Evolutionary conservation across 2,797 vertebrate species (phyloP), one percentile per base, ranked within the genome.

Genomic region (Neopelma chrysocephalum): DNA sequence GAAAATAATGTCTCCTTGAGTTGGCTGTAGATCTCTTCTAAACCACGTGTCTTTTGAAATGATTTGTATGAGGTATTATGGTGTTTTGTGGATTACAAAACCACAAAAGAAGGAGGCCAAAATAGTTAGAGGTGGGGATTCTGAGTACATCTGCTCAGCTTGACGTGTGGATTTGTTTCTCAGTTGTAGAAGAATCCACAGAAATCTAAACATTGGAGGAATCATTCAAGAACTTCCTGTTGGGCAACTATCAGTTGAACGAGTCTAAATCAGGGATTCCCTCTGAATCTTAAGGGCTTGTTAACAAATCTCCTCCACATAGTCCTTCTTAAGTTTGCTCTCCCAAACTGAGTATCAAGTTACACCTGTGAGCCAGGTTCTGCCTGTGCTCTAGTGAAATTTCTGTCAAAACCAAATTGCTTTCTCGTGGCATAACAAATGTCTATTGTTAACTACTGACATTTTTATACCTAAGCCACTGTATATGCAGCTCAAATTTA

Each of bases 71-170:
- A 82, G 36, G 48, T 90, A 88, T 95, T 90, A 91, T 5, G 21
- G 69, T 66, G 57, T 88, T 95, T 90, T 72, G 79, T 86, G 89
- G 76, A 82, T 92, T 96, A 94, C 36, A 82, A 94, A 96, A 82
- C 92, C 91, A 82, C 85, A 89, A 57, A 78, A 91, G 61, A 12
- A 85, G 50, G 43, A 84, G 66, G 69, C 85, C 76, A 87, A 90
- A 88, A 76, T 62, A 73, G 66, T 65, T 48, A 82, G 85, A 84
- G 66, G 47, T 94, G 48, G 25, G 29, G 57, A 68, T 90, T 96
- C 54, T 65, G 68, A 75, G 40, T 79, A 69, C 32, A 54, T 88
- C 65, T 76, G 79, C 61, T 76, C 48, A 88, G 27, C 21, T 0
- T 68, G 89, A 93, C 38, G 42, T 58, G 43, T 56, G 73, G 66